These are phyloP conservation scores for Oscheius sp. DNA, from an alignment of 2,888 invertebrate genomes.

Conservation along the genomic window DNA sequence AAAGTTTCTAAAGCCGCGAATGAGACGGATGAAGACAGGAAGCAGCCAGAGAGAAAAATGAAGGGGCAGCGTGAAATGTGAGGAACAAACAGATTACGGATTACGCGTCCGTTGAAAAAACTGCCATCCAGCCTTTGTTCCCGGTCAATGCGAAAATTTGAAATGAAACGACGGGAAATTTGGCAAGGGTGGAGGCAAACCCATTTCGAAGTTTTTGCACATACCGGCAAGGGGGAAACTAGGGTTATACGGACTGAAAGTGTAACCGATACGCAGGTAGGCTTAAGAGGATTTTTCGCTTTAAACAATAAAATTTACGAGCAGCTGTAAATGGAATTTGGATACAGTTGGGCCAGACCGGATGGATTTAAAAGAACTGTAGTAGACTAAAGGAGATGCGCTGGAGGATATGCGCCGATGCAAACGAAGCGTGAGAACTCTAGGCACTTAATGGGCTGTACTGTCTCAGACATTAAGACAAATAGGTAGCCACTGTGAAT, in stretches of 20 bases:
- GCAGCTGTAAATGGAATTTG: conserved; percentile 15
- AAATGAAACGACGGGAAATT: too few relatives aligned
- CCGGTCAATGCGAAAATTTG: conserved; percentile 5
- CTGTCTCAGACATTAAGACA: not conserved
- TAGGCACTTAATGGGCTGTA: conserved; percentile 30
- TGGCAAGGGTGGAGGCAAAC: too few relatives aligned
- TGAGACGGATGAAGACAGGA: not conserved
- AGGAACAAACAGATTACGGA: conserved; percentile 34
- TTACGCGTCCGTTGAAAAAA: conserved; percentile 24
- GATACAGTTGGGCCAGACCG: conserved; percentile 4
- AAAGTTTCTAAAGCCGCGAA: too few relatives aligned
- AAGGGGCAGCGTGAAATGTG: conserved; percentile 28
- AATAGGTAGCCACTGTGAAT: too few relatives aligned
- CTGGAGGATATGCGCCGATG: conserved; percentile 26
- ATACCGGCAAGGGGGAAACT: not conserved
- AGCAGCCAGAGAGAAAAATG: not conserved
- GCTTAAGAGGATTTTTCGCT: conserved; percentile 17
- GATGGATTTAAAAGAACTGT: conserved; percentile 7
- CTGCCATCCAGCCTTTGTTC: conserved; percentile 24
- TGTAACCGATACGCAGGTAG: not conserved
- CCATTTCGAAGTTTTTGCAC: not conserved
- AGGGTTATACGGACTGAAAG: conserved; percentile 26
- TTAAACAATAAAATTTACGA: conserved; percentile 30
- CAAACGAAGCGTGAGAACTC: conserved; percentile 36
- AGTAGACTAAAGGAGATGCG: conserved; percentile 2